These are phyloP conservation scores for Nephrocerus scutellatus DNA, from an alignment of 2,888 invertebrate genomes.

Conservation along the genomic window DNA sequence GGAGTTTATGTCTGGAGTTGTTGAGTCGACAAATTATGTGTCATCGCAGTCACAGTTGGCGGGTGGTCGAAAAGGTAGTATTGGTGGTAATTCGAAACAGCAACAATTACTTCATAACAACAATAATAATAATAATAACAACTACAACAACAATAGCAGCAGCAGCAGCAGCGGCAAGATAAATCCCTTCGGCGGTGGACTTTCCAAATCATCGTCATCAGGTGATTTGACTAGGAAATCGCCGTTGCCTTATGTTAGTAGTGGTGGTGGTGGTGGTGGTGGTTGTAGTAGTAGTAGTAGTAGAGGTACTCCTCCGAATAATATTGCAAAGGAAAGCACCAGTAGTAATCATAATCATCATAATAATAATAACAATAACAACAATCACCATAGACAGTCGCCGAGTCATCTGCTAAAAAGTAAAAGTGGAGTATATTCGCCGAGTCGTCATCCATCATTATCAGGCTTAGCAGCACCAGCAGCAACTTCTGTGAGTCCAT, in stretches of 20 bases:
- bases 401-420: conserved; percentile 19
- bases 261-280: conserved; percentile 9
- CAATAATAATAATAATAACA: conserved; percentile 11
- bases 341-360: conserved; percentile 16
- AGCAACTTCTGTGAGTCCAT: no score
- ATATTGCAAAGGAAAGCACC: conserved; percentile 26
- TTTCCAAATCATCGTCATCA: no score
- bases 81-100: conserved; percentile 13
- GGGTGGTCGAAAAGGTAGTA: neutral
- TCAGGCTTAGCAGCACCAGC: conserved; percentile 9
- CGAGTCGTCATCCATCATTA: conserved; percentile 19
- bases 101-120: conserved; percentile 15
- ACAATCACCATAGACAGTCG: conserved; percentile 18
- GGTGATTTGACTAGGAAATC: conserved; percentile 12
- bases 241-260: conserved; percentile 15
- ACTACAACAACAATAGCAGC: conserved; percentile 18
- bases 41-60: no score
- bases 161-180: conserved; percentile 19
- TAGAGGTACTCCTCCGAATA: conserved; percentile 11
- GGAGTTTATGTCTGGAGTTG: conserved; percentile 32
- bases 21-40: conserved; percentile 22
- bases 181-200: conserved; percentile 16
- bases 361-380: conserved; percentile 8
- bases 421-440: conserved; percentile 25
- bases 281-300: conserved; percentile 19